phyloP scores from a whole-genome alignment of 2,888 invertebrate genomes.

The Dynastes tityus region DNA sequence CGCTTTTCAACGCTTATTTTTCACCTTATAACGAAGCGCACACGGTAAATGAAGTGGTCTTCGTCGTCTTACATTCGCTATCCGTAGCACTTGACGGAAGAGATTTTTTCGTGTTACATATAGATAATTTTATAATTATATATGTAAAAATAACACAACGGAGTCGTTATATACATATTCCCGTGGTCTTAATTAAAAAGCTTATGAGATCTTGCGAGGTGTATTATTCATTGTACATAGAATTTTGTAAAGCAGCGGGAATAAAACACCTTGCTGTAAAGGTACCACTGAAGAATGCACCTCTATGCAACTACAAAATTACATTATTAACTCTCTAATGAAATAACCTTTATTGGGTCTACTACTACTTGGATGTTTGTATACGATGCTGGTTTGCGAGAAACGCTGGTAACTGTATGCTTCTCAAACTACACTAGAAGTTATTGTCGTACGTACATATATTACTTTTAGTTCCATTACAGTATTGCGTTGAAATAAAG shows the following conservation, averaged over 20 bases:
- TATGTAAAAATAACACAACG: slow-evolving; percentile 33
- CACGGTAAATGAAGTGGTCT: slow-evolving; percentile 52
- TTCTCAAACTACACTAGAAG: too few relatives aligned
- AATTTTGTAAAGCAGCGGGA: not conserved
- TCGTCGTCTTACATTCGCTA: slow-evolving; percentile 45
- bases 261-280: too few relatives aligned
- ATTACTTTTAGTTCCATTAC: too few relatives aligned
- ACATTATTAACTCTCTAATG: too few relatives aligned
- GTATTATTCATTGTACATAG: slow-evolving; percentile 2
- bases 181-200: slow-evolving; percentile 32
- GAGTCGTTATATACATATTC: not conserved
- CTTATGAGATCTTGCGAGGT: slow-evolving; percentile 24
- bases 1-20: slow-evolving; percentile 53
- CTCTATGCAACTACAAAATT: too few relatives aligned
- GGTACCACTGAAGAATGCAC: too few relatives aligned
- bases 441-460: too few relatives aligned
- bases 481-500: too few relatives aligned
- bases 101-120: slow-evolving; percentile 32
- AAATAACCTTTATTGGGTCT: too few relatives aligned
- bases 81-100: slow-evolving; percentile 32
- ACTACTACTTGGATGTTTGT: too few relatives aligned
- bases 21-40: slow-evolving; percentile 52
- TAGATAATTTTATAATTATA: slow-evolving; percentile 39
- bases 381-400: too few relatives aligned
- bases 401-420: too few relatives aligned